A percentile compares a stretch with the other conserved stretches of the same genome.
Conservation (phyloP, 64 coral and sea anemone species). For the Pocillopora verrucosa region DNA sequence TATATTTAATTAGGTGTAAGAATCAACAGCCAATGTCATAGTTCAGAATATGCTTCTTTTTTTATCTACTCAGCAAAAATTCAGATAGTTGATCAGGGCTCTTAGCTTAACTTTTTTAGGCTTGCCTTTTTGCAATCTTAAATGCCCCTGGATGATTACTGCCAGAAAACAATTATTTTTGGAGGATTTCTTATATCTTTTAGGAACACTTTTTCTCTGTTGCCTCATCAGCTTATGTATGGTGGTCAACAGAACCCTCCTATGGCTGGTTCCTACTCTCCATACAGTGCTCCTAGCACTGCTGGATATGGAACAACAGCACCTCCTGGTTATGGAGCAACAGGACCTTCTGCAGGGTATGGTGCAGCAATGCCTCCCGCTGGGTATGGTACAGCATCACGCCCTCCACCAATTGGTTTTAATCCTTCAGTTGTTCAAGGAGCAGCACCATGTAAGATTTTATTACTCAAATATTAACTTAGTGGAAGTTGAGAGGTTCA, state of each 20-base stretch:
- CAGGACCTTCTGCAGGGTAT: no score
- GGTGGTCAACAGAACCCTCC: constrained; percentile 1
- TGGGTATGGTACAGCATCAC: not conserved
- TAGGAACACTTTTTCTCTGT: not conserved
- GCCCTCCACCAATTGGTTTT: constrained; percentile 24
- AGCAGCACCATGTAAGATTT: not conserved
- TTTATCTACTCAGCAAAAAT: no score
- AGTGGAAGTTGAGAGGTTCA: not conserved
- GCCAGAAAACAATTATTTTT: no score
- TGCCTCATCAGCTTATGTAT: constrained; percentile 15
- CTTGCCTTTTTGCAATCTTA: no score
- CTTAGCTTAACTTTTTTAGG: no score
- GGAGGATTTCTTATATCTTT: not conserved
- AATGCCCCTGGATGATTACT: no score
- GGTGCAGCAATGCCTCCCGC: not conserved
- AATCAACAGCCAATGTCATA: no score
- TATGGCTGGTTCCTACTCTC: not conserved
- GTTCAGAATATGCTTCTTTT: no score
- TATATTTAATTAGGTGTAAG: no score
- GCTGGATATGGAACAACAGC: not conserved
- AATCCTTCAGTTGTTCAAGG: constrained; percentile 23
- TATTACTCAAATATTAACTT: not conserved
- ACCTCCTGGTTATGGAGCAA: no score
- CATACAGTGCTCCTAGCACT: constrained; percentile 3
- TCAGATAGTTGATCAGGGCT: no score